A percentile compares a stretch with the other conserved stretches of the same genome.
Evolutionary conservation across 2,888 invertebrate species (phyloP).

Genomic region (Nomada ruficornis): DNA sequence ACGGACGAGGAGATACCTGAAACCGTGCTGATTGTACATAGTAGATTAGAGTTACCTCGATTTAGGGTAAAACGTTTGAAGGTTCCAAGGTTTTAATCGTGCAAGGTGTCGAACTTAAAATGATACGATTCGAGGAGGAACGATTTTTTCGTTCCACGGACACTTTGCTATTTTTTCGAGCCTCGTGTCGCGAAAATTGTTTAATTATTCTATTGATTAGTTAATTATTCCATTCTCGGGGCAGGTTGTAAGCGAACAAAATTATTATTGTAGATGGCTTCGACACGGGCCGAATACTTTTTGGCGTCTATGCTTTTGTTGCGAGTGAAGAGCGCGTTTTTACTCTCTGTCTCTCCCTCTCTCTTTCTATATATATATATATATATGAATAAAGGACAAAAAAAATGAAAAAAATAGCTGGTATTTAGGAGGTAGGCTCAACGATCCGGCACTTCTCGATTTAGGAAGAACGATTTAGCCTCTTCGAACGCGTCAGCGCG

Average conservation of each 20-base stretch:
- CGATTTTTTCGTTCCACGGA: neutral
- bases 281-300: neutral
- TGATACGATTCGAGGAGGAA: neutral
- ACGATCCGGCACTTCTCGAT: conserved; percentile 60
- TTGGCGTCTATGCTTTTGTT: neutral
- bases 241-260: conserved; percentile 10
- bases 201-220: neutral
- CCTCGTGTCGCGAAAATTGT: conserved; percentile 23
- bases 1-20: conserved; percentile 34
- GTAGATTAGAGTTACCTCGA: conserved; percentile 50
- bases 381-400: conserved; percentile 17
- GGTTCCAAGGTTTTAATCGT: conserved; percentile 50
- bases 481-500: conserved; percentile 34
- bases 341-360: conserved; percentile 21
- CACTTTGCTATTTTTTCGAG: conserved; percentile 24
- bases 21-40: conserved; percentile 62
- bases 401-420: conserved; percentile 33
- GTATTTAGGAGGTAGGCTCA: conserved; percentile 53
- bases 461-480: conserved; percentile 29
- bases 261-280: neutral
- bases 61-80: conserved; percentile 32
- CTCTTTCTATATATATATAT: conserved; percentile 1
- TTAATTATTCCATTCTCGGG: conserved; percentile 55
- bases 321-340: conserved; percentile 9
- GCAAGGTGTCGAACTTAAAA: conserved; percentile 41